Base-by-base conservation (phyloP, 2,113 vertebrate genomes). In the Clarias batrachus region DNA sequence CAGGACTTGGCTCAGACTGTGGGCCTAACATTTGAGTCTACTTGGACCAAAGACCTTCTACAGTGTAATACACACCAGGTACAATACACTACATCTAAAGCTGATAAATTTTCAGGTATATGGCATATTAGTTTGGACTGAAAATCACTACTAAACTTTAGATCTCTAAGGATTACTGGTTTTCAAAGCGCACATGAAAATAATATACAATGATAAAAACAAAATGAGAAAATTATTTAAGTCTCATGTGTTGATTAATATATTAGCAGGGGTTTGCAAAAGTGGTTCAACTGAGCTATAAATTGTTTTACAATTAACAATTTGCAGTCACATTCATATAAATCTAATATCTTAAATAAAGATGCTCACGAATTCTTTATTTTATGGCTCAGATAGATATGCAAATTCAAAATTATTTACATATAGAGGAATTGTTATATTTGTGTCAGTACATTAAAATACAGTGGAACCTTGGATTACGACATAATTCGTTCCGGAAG, bases 31-130 rank as follows among this genome's bases (percentile, higher is more conserved):
- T 57, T 85, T n/a, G 91, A 93, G 73, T 91, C 93, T 0, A 80
- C 93, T 63, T 96, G 95, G 95, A 92, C 91, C 0, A 94, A 94
- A 85, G 62, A 92, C 59, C 14, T 95, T 85, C 93, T 94, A 33
- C 94, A 95, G 91, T 87, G 91, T 74, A 95, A 93, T 92, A 94
- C 93, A 16, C 92, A 94, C 85, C 92, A 94, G 95, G 95, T 96
- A 91, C 63, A 37, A 37, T 37, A 56, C 23, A 63, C 13, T 14
- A 76, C 33, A 70, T n/a, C 4, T 70, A 27, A 68, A 30, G 25
- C 13, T 82, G 6, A 76, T 4, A 1, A 27, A 27, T 78, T 57
- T 33, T 78, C 14, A 56, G 9, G 12, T 48, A 73, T 5, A 78
- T 57, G 16, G 3, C n/a, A 57, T 79, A 59, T 19, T 57, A 57